Conservation (phyloP, 2,888 invertebrate species). For the Ochlodes sylvanus region DNA sequence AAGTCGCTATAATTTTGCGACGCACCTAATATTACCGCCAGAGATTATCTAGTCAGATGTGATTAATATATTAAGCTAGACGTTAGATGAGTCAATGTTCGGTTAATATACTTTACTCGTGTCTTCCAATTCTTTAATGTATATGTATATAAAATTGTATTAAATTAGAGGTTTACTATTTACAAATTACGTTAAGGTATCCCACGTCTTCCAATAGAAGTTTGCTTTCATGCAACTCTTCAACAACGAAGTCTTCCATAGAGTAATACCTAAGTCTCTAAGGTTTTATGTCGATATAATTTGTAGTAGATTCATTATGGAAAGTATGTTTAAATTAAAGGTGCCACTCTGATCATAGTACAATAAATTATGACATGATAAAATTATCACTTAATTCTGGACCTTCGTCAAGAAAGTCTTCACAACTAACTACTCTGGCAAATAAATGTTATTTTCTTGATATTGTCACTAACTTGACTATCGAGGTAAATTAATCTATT, state of each 20-base stretch:
- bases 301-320: too few species aligned
- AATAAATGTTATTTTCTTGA: too few species aligned
- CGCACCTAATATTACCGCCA: conserved; percentile 43
- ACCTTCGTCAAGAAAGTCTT: too few species aligned
- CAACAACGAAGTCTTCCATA: conserved; percentile 82
- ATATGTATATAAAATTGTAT: conserved; percentile 46
- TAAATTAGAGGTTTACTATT: conserved; percentile 47
- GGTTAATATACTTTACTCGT: conserved; percentile 45
- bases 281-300: neutral
- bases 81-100: conserved; percentile 46
- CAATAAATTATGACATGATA: too few species aligned
- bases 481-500: too few species aligned
- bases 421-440: too few species aligned
- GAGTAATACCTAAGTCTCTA: conserved; percentile 39
- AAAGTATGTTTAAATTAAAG: too few species aligned
- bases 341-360: too few species aligned
- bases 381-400: too few species aligned
- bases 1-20: conserved; percentile 54
- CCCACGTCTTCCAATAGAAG: conserved; percentile 68
- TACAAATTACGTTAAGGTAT: conserved; percentile 48
- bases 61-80: conserved; percentile 52
- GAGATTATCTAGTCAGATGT: conserved; percentile 57
- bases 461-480: too few species aligned
- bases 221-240: conserved; percentile 51
- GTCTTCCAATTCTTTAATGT: conserved; percentile 52